Conservation (phyloP, 1,140 invertebrate genomes). For the Lasioglossum baleicum region DNA sequence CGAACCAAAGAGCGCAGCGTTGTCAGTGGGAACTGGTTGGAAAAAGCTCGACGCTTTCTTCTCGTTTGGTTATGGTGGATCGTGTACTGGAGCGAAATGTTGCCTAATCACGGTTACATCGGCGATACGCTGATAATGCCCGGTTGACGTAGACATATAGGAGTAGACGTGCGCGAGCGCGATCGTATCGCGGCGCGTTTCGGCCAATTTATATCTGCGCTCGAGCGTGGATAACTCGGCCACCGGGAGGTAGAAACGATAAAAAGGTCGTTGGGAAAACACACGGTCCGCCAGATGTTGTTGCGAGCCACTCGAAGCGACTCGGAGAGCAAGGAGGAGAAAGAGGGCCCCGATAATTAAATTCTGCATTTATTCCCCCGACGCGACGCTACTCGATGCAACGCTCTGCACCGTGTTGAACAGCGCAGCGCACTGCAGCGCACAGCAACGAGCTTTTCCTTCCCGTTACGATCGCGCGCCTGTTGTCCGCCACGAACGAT, state of each 20-base stretch:
- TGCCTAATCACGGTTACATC: constrained; percentile 25
- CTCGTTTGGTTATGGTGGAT: not conserved
- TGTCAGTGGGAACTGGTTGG: not conserved
- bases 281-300: constrained; percentile 30
- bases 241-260: constrained; percentile 37
- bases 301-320: constrained; percentile 11
- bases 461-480: not conserved
- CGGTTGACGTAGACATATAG: constrained; percentile 28
- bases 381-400: not conserved
- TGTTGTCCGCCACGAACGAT: constrained; percentile 10
- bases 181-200: constrained; percentile 31
- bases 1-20: not conserved
- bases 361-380: constrained; percentile 4
- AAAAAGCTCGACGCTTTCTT: not conserved
- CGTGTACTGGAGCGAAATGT: not conserved
- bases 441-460: not conserved
- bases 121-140: constrained; percentile 26
- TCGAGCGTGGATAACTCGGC: constrained; percentile 29
- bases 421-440: too few species aligned
- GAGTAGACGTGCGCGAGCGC: constrained; percentile 12
- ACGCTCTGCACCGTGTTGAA: too few species aligned
- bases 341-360: constrained; percentile 24
- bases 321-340: not conserved
- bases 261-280: constrained; percentile 30
- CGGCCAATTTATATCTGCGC: constrained; percentile 45